Base-by-base conservation (phyloP, 1,140 invertebrate species). In the Tetramorium alpestre region DNA sequence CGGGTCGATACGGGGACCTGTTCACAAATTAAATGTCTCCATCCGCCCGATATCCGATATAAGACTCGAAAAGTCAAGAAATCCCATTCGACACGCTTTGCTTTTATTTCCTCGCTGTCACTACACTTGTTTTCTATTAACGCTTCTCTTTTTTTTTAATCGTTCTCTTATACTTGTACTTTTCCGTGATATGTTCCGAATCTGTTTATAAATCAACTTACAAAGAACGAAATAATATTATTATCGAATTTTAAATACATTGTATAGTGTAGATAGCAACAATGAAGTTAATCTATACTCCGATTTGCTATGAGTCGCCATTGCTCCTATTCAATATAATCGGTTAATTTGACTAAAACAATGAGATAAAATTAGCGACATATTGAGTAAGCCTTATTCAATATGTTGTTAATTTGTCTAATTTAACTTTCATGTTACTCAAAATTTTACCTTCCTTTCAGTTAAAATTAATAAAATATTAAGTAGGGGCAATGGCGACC, bases 21-120 rank as follows among this genome's bases (percentile, higher is more conserved):
- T 94, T 93, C 93, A 94, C 92, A 93, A 94, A 94, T 94, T 93
- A 93, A 94, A 93, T 87, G 92, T 93, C 92, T 93, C 91, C 91
- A 93, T 93, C 86, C 81, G 82, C 77, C 70, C 70, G 77, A 86
- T 84, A 73, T 67, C 64, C 38, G 69, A 58, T 56, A 11, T 49
- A 28, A 54, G n/a, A 25, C 18, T 58, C 56, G 25, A 22, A 76
- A 62, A 75, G 38, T 54, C 44, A 51, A 11, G 41, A 60, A 47
- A 86, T 76, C 73, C n/a, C 5, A 13, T 38, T 54, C 49, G 58
- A 41, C 77, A 58, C 13, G 41, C 13, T 49, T 65, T 69, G 41
- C 18, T 72, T 62, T 13, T 70, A 25, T 54, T 28, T 22, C 3
- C 41, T 56, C 16, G 60, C 22, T 62, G 28, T 67, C 41, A 22